A percentile compares a stretch with the other conserved stretches of the same genome.
Evolutionary conservation across 2,113 vertebrate species (phyloP).

Genomic region (Tenrec ecaudatus): DNA sequence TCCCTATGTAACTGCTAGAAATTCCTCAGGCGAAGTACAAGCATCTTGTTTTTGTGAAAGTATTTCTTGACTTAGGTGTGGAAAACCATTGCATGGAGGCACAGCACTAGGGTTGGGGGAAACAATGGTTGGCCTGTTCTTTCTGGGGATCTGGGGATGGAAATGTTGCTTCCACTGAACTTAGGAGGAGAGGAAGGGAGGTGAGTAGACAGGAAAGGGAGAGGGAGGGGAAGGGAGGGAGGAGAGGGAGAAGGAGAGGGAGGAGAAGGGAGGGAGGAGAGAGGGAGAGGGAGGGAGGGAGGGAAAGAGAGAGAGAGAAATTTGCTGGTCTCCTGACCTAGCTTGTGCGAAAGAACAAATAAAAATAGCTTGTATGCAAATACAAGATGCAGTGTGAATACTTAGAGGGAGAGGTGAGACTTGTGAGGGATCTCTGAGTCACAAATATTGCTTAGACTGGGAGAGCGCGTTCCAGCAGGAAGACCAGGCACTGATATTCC

Average conservation of each 20-base stretch:
- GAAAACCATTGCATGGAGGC: not conserved
- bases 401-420: not conserved
- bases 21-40: not conserved
- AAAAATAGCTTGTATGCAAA: slow-evolving; percentile 51
- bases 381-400: not conserved
- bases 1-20: not conserved
- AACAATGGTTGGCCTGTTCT: not conserved
- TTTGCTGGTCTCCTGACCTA: slow-evolving; percentile 19
- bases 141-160: not conserved
- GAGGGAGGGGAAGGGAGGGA: not conserved
- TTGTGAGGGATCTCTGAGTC: not conserved
- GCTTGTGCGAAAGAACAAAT: slow-evolving; percentile 39
- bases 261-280: not conserved
- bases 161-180: not conserved
- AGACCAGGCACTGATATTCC: slow-evolving; percentile 10
- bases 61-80: not conserved
- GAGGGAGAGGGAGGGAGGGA: not conserved
- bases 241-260: not conserved
- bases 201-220: too few relatives aligned
- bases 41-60: slow-evolving; percentile 18
- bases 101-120: not conserved
- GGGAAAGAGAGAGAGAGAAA: not conserved
- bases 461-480: not conserved
- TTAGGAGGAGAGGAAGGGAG: not conserved
- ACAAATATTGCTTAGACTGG: not conserved